These are phyloP conservation scores for Pseudocheirus occidentalis DNA, from an alignment of 2,797 vertebrate species.

Conservation along the genomic window DNA sequence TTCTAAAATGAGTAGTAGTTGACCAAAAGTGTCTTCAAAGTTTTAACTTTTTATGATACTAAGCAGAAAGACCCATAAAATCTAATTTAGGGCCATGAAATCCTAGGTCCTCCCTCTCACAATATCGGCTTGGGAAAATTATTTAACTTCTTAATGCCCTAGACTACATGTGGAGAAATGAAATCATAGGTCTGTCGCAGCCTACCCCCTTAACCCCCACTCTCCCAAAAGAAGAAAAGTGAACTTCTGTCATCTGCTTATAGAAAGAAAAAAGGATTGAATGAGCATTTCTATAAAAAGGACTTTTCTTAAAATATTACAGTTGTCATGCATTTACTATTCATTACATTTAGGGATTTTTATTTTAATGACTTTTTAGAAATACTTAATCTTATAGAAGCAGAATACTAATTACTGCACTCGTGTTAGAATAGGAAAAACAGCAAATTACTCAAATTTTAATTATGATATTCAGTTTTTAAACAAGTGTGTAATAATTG, in stretches of 20 bases:
- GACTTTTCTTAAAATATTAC: slow-evolving; percentile 58
- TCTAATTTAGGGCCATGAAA: neutral
- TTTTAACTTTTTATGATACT: neutral
- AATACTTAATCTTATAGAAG: slow-evolving; percentile 73
- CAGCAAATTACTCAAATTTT: slow-evolving; percentile 74
- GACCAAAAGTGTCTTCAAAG: neutral
- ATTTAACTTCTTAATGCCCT: neutral
- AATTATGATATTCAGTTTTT: slow-evolving; percentile 70
- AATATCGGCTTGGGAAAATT: neutral
- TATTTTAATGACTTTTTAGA: slow-evolving; percentile 73
- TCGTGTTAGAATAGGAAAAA: slow-evolving; percentile 70
- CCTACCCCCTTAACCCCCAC: neutral
- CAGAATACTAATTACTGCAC: slow-evolving; percentile 57
- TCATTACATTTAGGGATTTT: slow-evolving; percentile 73
- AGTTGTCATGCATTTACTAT: slow-evolving; percentile 62
- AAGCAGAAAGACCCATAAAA: neutral
- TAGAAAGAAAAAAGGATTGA: slow-evolving; percentile 4
- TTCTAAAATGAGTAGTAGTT: neutral
- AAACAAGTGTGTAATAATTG: slow-evolving; percentile 74
- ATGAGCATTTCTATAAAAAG: slow-evolving; percentile 27
- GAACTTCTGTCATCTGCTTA: slow-evolving; percentile 11
- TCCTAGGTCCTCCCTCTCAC: neutral
- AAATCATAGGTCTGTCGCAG: neutral
- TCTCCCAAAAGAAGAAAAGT: neutral
- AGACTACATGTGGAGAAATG: neutral